Percentiles rank a stretch among this genome's conserved stretches.
phyloP scores from a whole-genome alignment of 2,797 vertebrate species.

The Acridotheres tristis region DNA sequence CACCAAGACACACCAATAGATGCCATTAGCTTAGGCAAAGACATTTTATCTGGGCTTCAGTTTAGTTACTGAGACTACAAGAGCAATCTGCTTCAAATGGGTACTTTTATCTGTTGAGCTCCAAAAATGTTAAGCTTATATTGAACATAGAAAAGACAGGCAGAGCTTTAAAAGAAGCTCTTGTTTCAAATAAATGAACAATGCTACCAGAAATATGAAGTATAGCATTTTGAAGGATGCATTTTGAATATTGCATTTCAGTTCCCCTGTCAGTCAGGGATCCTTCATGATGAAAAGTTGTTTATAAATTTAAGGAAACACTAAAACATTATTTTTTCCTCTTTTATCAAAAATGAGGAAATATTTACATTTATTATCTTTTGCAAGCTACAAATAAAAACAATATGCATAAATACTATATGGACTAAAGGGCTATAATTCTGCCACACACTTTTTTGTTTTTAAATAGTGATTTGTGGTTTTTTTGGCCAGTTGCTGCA shows the following conservation, averaged over 20 bases:
- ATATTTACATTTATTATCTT: constrained; percentile 5
- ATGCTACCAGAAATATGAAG: background rate
- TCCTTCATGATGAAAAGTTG: background rate
- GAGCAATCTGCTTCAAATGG: background rate
- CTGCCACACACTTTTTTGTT: background rate
- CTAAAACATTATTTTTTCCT: background rate
- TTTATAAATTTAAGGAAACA: constrained; percentile 11
- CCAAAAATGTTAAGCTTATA: background rate
- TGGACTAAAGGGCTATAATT: background rate
- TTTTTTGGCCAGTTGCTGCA: background rate
- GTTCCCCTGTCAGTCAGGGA: background rate
- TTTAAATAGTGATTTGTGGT: background rate
- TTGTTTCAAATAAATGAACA: constrained; percentile 33
- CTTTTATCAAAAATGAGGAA: background rate
- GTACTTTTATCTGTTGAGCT: background rate
- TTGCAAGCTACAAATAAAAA: background rate
- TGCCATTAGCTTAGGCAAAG: background rate
- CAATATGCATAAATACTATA: background rate
- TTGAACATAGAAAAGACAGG: background rate
- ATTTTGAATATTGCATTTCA: background rate
- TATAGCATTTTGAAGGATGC: background rate
- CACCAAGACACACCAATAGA: background rate
- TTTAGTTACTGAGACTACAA: background rate
- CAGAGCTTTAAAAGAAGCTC: background rate
- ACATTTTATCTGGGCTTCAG: background rate